Evolutionary conservation across 1,140 invertebrate genomes (phyloP).

Genomic region (Asbolus verrucosus): DNA sequence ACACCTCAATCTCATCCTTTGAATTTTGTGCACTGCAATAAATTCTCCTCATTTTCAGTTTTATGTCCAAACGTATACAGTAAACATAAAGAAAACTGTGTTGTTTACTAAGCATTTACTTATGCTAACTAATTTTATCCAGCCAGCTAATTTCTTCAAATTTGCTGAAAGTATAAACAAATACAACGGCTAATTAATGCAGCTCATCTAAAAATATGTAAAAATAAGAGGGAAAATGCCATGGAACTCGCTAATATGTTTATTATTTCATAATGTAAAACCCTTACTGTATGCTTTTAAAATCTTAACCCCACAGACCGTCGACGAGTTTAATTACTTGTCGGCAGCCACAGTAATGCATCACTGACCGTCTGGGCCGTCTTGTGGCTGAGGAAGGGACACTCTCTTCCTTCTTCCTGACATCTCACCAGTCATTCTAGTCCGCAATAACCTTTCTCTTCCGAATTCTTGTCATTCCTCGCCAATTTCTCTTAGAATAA

Average conservation of each 20-base stretch:
- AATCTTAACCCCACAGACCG: constrained; percentile 15
- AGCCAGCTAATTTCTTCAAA: too few species aligned
- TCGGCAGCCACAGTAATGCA: constrained; percentile 36
- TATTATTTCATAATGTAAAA: too few species aligned
- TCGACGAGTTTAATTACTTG: constrained; percentile 33
- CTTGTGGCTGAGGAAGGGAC: constrained; percentile 34
- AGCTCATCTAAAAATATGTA: too few species aligned
- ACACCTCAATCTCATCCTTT: not conserved
- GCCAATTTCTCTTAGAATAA: constrained; percentile 23
- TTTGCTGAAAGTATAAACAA: too few species aligned
- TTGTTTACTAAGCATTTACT: not conserved
- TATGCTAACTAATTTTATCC: too few species aligned
- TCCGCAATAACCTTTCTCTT: constrained; percentile 34
- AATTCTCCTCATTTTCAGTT: constrained; percentile 5
- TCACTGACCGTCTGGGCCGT: constrained; percentile 32
- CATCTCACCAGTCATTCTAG: constrained; percentile 29
- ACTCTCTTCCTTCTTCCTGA: constrained; percentile 37
- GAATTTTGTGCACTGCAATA: not conserved
- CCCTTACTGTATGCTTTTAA: not conserved
- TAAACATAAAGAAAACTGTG: too few species aligned
- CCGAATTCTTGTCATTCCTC: constrained; percentile 22
- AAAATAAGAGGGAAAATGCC: too few species aligned
- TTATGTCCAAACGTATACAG: too few species aligned
- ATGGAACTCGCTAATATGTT: too few species aligned
- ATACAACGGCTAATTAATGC: too few species aligned